These are phyloP conservation scores for Rhipidura dahli DNA, from an alignment of 2,113 vertebrate species.

Conservation along the genomic window DNA sequence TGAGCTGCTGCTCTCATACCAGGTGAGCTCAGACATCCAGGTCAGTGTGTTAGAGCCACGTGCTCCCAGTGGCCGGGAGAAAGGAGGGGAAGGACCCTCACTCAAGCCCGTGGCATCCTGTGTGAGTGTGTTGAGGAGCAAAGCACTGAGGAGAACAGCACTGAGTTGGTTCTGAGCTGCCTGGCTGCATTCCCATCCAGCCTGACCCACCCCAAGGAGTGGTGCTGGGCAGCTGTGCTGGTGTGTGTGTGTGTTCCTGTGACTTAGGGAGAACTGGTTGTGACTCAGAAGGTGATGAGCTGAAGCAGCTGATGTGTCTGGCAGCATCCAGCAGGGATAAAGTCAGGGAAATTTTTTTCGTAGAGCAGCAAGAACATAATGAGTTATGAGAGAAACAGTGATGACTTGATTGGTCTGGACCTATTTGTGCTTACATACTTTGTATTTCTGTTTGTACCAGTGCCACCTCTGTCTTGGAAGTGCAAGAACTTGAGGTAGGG, in stretches of 20 bases:
- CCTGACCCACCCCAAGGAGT: background rate
- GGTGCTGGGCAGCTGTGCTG: background rate
- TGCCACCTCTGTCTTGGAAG: background rate
- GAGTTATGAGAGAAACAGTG: background rate
- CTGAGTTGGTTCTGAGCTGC: background rate
- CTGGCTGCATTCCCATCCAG: background rate
- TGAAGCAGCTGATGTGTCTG: background rate
- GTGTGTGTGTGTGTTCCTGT: background rate
- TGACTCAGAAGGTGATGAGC: background rate
- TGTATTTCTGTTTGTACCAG: background rate
- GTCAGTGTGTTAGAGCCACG: accelerated
- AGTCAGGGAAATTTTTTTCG: background rate
- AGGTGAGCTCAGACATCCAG: background rate
- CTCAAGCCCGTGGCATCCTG: accelerated
- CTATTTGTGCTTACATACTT: background rate
- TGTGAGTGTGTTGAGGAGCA: background rate
- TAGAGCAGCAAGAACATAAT: background rate
- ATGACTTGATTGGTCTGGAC: background rate
- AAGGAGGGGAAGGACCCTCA: background rate
- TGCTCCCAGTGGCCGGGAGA: background rate
- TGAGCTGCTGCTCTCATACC: background rate
- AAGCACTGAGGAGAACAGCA: background rate
- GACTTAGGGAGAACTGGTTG: background rate
- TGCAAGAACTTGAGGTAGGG: background rate
- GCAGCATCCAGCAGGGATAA: background rate